Percentiles rank a stretch among this genome's conserved stretches.
These are phyloP conservation scores for Cochlearius cochlearius DNA, from an alignment of 2,113 vertebrate genomes.

Conservation along the genomic window DNA sequence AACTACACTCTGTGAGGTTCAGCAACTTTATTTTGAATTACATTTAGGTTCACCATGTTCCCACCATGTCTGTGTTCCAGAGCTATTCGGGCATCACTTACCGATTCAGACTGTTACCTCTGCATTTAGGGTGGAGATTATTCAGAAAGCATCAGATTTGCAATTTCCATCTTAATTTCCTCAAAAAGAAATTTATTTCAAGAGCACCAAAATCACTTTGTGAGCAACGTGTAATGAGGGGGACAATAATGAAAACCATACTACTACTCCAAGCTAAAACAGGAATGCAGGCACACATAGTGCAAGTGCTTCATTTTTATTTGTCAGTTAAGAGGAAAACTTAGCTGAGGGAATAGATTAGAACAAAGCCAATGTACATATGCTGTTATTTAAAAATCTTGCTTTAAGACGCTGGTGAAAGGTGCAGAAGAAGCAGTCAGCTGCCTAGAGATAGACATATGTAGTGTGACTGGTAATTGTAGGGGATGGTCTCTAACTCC, in stretches of 20 bases:
- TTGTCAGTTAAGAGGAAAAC: background rate
- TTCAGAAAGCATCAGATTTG: rapidly evolving
- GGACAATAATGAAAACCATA: background rate
- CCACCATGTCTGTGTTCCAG: background rate
- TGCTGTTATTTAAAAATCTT: background rate
- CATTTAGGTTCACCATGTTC: background rate
- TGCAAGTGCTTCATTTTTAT: background rate
- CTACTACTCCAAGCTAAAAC: background rate
- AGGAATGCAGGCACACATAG: background rate
- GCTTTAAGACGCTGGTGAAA: background rate
- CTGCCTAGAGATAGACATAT: rapidly evolving
- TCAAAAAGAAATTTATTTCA: background rate
- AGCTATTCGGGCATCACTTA: background rate
- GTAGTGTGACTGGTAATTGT: background rate
- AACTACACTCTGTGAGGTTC: background rate
- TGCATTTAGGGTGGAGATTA: background rate
- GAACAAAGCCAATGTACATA: background rate
- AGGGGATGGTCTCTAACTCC: background rate
- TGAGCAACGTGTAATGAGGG: rapidly evolving
- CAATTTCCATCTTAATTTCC: background rate
- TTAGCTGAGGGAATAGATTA: background rate
- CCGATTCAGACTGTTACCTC: background rate
- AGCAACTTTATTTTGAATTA: background rate
- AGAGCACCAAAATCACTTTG: background rate
- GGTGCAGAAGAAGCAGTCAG: background rate